phyloP scores from a whole-genome alignment of 1,140 invertebrate species.

The Cataglyphis hispanica region DNA sequence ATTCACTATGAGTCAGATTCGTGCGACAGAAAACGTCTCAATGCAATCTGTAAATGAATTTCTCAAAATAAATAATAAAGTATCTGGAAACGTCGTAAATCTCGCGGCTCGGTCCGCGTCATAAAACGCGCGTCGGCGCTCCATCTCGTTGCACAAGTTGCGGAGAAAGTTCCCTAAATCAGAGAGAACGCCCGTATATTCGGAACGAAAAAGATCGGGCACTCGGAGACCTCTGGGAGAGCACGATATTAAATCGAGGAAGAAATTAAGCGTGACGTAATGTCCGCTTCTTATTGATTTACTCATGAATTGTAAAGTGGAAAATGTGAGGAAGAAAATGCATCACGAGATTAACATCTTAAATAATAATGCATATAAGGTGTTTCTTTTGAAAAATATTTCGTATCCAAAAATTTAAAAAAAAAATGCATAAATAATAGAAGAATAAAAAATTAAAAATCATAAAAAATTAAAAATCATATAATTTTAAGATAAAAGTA shows the following conservation, averaged over 20 bases:
- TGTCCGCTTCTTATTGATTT: slow-evolving; percentile 21
- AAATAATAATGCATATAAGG: background rate
- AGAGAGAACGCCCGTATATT: slow-evolving; percentile 28
- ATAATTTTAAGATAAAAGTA: background rate
- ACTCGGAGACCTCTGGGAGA: slow-evolving; percentile 7
- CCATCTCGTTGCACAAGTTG: slow-evolving; percentile 60
- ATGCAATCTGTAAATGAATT: slow-evolving; percentile 63
- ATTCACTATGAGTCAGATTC: background rate
- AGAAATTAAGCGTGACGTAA: slow-evolving; percentile 27
- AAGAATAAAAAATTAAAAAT: no score
- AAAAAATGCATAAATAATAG: background rate
- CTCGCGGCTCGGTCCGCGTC: slow-evolving; percentile 48
- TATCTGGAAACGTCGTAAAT: slow-evolving; percentile 57
- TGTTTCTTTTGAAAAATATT: background rate
- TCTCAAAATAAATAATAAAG: slow-evolving; percentile 59
- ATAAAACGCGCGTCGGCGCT: slow-evolving; percentile 54
- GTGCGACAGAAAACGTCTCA: slow-evolving; percentile 45
- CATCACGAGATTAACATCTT: background rate
- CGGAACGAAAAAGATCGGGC: slow-evolving; percentile 32
- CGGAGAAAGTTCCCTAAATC: slow-evolving; percentile 62
- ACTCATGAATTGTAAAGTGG: background rate
- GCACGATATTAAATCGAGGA: slow-evolving; percentile 38
- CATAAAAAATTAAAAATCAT: no score
- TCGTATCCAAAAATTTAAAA: background rate
- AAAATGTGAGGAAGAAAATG: background rate